Evolutionary conservation across 2,113 vertebrate genomes (phyloP).

Genomic region (Leucoraja erinaceus): DNA sequence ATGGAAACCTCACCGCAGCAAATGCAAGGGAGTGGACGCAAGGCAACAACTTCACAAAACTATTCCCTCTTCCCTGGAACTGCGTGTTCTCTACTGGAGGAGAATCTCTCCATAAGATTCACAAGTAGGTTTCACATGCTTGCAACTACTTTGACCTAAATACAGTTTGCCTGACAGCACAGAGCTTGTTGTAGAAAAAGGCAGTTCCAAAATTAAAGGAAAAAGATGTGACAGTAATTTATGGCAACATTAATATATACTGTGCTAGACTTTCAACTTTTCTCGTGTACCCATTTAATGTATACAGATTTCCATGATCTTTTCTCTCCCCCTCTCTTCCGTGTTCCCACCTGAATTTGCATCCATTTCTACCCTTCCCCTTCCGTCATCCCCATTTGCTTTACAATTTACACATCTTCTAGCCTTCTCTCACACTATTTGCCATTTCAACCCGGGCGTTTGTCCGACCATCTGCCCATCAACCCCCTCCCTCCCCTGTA

Average conservation of each 20-base stretch:
- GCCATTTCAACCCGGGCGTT: too few species aligned
- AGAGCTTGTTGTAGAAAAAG: not conserved
- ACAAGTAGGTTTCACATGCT: not conserved
- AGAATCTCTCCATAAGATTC: not conserved
- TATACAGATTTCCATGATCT: too few species aligned
- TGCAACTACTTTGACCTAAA: not conserved
- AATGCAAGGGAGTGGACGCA: too few species aligned
- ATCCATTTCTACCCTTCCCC: too few species aligned
- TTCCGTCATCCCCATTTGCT: too few species aligned
- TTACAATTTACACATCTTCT: too few species aligned
- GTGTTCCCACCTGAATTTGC: too few species aligned
- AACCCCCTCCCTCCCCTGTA: too few species aligned
- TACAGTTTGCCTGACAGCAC: not conserved
- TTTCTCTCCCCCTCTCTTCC: too few species aligned
- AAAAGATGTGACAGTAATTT: not conserved
- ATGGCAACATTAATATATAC: not conserved
- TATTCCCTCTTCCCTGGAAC: not conserved
- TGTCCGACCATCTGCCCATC: too few species aligned
- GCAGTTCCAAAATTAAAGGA: not conserved
- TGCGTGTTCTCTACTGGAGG: not conserved
- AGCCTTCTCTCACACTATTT: too few species aligned
- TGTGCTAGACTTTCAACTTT: not conserved
- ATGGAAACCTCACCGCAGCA: not conserved
- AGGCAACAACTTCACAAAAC: not conserved
- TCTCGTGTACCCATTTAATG: not conserved